phyloP scores from a whole-genome alignment of 2,888 invertebrate species.

The Cacoxenus indagator region DNA sequence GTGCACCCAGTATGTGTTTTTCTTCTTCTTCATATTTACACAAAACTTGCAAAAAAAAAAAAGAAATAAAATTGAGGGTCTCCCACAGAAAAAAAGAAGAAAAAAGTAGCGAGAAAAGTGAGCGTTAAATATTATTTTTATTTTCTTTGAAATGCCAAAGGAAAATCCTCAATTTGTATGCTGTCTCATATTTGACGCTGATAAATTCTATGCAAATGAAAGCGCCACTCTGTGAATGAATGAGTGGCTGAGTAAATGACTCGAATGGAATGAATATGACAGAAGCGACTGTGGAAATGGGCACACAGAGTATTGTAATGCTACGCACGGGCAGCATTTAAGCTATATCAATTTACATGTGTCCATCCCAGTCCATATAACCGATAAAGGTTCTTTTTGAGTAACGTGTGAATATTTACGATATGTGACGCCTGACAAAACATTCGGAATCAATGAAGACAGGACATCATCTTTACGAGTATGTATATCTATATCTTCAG shows the following conservation, averaged over 20 bases:
- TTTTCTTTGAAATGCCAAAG: constrained; percentile 44
- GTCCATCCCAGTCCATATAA: neutral
- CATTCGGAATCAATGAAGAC: neutral
- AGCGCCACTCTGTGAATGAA: neutral
- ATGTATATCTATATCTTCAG: neutral
- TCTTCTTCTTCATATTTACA: constrained; percentile 1
- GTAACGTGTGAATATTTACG: constrained; percentile 13
- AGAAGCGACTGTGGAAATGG: neutral
- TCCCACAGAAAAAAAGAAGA: neutral
- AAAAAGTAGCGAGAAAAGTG: neutral
- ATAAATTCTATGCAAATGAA: constrained; percentile 22
- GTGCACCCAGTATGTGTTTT: neutral
- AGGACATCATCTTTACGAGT: neutral
- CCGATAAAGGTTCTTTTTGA: neutral
- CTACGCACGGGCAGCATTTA: constrained; percentile 3
- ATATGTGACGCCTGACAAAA: constrained; percentile 16
- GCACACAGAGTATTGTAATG: constrained; percentile 3
- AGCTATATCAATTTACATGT: constrained; percentile 18
- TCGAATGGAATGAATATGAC: neutral
- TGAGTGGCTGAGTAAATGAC: neutral
- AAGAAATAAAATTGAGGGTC: neutral
- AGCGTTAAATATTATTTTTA: constrained; percentile 20
- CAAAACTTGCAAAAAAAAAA: constrained; percentile 3
- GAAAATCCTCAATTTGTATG: constrained; percentile 63
- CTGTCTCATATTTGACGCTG: constrained; percentile 54